These are phyloP conservation scores for Coreoperca whiteheadi DNA, from an alignment of 2,113 vertebrate genomes.

Conservation along the genomic window DNA sequence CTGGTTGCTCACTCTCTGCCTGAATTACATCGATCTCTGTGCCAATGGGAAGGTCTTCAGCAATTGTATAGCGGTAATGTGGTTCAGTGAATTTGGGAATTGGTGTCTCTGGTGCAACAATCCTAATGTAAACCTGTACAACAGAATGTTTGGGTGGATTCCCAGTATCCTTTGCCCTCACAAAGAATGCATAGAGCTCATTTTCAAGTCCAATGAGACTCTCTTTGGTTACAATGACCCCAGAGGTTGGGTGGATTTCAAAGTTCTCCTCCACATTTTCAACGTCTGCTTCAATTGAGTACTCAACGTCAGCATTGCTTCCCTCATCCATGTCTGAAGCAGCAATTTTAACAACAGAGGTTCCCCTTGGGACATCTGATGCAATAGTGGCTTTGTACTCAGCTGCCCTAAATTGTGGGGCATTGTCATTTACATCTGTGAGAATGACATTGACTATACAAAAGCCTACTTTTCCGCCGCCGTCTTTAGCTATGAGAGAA, in stretches of 20 bases:
- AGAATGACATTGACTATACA: conserved; percentile 95
- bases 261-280: conserved; percentile 94
- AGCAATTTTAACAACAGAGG: conserved; percentile 89
- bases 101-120: conserved; percentile 89
- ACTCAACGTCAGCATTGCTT: conserved; percentile 94
- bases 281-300: conserved; percentile 90
- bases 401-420: conserved; percentile 92
- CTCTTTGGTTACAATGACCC: conserved; percentile 93
- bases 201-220: conserved; percentile 97
- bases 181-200: conserved; percentile 91
- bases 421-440: conserved; percentile 96
- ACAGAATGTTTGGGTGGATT: conserved; percentile 89
- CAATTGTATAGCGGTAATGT: conserved; percentile 90
- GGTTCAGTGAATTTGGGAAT: conserved; percentile 92
- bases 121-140: conserved; percentile 90
- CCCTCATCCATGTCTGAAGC: conserved; percentile 97
- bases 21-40: conserved; percentile 92
- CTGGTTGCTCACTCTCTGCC: conserved; percentile 86
- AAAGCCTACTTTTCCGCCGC: conserved; percentile 95
- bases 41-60: conserved; percentile 92
- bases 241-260: conserved; percentile 90
- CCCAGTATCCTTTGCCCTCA: conserved; percentile 92
- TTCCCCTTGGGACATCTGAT: conserved; percentile 89
- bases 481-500: conserved; percentile 93
- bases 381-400: conserved; percentile 92